A percentile compares a stretch with the other conserved stretches of the same genome.
These are phyloP conservation scores for Helicoverpa assulta DNA, from an alignment of 2,888 invertebrate genomes.

Conservation along the genomic window DNA sequence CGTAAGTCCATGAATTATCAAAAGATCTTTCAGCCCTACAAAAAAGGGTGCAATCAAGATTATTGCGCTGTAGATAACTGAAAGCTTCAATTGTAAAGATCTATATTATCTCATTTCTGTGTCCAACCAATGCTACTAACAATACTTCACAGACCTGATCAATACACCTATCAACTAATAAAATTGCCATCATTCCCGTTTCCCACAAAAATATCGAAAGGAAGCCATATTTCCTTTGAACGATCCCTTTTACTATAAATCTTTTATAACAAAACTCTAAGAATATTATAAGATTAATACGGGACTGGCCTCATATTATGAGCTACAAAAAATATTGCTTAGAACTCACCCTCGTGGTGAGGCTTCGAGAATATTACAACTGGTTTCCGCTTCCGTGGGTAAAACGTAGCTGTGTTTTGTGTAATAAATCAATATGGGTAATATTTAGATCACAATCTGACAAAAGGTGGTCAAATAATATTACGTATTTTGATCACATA, in stretches of 20 bases:
- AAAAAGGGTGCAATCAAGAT: no score
- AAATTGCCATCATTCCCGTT: constrained; percentile 13
- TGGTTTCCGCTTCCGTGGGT: neutral
- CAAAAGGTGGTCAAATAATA: no score
- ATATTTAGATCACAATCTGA: neutral
- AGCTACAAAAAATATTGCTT: constrained; percentile 12
- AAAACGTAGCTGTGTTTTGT: neutral
- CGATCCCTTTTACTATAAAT: constrained; percentile 46
- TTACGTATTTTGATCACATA: no score
- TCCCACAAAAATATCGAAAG: constrained; percentile 25
- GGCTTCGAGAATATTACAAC: neutral
- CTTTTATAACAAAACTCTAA: constrained; percentile 41
- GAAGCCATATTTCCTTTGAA: constrained; percentile 38
- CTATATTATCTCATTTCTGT: neutral
- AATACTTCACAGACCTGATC: constrained; percentile 9
- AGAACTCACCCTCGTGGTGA: neutral
- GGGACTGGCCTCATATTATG: constrained; percentile 5
- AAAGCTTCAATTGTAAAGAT: neutral
- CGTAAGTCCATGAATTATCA: no score
- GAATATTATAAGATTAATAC: constrained; percentile 51
- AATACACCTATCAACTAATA: constrained; percentile 16
- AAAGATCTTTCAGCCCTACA: no score
- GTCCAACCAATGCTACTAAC: neutral
- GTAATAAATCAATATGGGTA: neutral
- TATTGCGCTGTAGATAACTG: no score